A percentile compares a stretch with the other conserved stretches of the same genome.
Conservation (phyloP, 2,113 vertebrate genomes). For the Malurus alboscapulatus region DNA sequence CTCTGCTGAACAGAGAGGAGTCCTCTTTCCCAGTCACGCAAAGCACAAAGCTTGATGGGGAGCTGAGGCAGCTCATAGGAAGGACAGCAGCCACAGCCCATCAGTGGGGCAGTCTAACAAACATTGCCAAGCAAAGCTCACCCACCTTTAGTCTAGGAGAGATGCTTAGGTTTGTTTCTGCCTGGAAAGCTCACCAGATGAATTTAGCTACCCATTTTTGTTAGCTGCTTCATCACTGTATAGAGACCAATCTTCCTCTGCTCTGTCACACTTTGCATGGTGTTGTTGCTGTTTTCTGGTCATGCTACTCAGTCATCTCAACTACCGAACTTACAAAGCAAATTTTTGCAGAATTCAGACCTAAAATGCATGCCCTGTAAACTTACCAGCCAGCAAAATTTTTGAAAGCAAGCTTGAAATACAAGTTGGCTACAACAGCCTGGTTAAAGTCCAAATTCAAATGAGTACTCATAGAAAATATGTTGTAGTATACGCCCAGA, state of each 20-base stretch:
- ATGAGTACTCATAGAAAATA: slow-evolving; percentile 48
- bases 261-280: background rate
- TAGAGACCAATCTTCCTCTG: background rate
- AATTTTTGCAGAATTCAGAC: background rate
- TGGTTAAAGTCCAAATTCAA: slow-evolving; percentile 44
- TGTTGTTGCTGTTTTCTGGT: background rate
- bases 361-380: background rate
- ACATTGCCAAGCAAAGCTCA: background rate
- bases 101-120: background rate
- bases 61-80: background rate
- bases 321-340: background rate
- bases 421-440: background rate
- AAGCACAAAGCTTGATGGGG: rapidly evolving
- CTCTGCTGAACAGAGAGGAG: background rate
- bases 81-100: background rate
- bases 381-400: background rate
- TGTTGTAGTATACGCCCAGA: slow-evolving; percentile 28
- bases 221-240: background rate
- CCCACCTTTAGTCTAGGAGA: background rate
- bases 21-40: background rate
- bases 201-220: background rate
- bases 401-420: background rate
- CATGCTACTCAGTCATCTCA: background rate
- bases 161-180: background rate
- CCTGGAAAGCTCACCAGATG: background rate